A percentile compares a stretch with the other conserved stretches of the same genome.
Evolutionary conservation across 2,113 vertebrate species (phyloP).

Genomic region (Mixornis gularis): DNA sequence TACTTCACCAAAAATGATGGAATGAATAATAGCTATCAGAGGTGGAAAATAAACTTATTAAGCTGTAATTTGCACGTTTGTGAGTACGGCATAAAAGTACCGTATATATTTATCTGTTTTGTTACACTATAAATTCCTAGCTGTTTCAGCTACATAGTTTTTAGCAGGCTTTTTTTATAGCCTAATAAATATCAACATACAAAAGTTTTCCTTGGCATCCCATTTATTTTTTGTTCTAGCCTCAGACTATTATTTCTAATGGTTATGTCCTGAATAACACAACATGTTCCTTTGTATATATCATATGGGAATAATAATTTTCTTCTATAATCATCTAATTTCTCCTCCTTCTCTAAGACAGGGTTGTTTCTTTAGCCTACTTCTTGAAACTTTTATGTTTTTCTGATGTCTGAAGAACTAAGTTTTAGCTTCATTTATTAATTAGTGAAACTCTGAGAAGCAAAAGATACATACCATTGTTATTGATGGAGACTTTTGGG

Average conservation of each 20-base stretch:
- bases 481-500: background rate
- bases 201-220: background rate
- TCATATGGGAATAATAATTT: background rate
- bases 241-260: background rate
- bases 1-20: background rate
- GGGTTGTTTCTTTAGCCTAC: background rate
- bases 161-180: background rate
- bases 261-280: background rate
- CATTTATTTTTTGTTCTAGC: background rate
- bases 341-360: background rate
- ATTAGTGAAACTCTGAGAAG: background rate
- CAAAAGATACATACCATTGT: fast-evolving
- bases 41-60: background rate
- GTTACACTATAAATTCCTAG: background rate
- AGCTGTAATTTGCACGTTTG: background rate
- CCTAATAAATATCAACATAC: background rate
- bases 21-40: background rate
- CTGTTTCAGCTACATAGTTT: background rate
- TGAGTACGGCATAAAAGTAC: background rate
- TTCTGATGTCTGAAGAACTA: background rate
- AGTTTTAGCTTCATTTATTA: background rate
- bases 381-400: background rate
- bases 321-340: background rate
- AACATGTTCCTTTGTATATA: background rate
- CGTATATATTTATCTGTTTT: background rate